Evolutionary conservation across 2,888 invertebrate species (phyloP).

Genomic region (Eupithecia subumbrata): DNA sequence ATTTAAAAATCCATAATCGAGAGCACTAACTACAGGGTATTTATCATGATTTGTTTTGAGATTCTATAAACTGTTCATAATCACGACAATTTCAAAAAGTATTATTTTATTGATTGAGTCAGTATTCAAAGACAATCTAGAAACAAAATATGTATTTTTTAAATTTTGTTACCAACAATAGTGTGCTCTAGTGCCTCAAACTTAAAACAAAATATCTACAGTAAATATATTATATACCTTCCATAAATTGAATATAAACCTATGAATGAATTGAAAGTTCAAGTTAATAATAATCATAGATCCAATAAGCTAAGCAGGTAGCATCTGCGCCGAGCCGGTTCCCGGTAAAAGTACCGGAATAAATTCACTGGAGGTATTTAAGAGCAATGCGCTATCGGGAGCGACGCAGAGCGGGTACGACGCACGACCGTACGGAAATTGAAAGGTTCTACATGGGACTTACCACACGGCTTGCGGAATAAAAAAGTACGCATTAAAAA

Average conservation of each 20-base stretch:
- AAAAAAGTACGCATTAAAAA: no score
- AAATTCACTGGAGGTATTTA: conserved; percentile 70
- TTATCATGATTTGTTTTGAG: no score
- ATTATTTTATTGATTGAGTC: no score
- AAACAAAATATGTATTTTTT: neutral
- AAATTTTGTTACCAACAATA: neutral
- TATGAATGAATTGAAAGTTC: conserved; percentile 4
- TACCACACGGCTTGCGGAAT: no score
- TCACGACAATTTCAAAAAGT: no score
- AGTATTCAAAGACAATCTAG: no score
- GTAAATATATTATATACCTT: neutral
- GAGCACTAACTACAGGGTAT: no score
- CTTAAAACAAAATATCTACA: neutral
- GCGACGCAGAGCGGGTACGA: conserved; percentile 51
- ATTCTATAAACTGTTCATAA: no score
- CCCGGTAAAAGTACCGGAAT: conserved; percentile 77
- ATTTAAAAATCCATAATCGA: neutral
- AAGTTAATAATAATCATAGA: conserved; percentile 7
- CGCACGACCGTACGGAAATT: conserved; percentile 24
- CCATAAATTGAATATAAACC: neutral
- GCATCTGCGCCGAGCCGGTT: conserved; percentile 51
- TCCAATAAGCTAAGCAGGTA: conserved; percentile 32
- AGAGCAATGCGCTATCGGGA: conserved; percentile 55
- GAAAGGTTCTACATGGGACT: no score
- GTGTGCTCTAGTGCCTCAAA: neutral